phyloP scores from a whole-genome alignment of 2,113 vertebrate species.

The Neotoma lepida region DNA sequence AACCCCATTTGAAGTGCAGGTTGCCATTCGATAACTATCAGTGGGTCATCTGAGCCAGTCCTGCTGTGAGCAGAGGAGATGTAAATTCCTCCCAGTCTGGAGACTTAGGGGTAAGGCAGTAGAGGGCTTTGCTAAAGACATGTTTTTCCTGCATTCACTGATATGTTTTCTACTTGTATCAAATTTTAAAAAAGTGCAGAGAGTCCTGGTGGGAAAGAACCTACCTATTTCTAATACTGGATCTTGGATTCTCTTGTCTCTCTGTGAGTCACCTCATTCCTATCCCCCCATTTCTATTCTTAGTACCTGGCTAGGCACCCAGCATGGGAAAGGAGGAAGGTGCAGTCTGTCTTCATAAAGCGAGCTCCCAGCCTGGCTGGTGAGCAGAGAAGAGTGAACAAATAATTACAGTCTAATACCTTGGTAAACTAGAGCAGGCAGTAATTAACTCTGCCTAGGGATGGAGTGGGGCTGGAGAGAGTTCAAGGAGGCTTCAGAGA shows the following conservation, averaged over 20 bases:
- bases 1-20: constrained; percentile 24
- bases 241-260: background rate
- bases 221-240: background rate
- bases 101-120: background rate
- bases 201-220: background rate
- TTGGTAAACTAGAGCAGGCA: constrained; percentile 43
- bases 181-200: constrained; percentile 13
- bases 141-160: constrained; percentile 16
- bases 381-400: constrained; percentile 48
- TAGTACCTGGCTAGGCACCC: constrained; percentile 9
- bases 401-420: constrained; percentile 33
- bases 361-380: background rate
- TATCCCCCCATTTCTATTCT: constrained; percentile 14
- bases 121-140: background rate
- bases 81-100: background rate
- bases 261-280: background rate
- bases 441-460: constrained; percentile 44
- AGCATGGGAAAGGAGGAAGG: constrained; percentile 13
- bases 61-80: background rate
- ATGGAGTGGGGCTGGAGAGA: constrained; percentile 36
- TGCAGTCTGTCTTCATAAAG: constrained; percentile 46
- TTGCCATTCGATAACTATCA: background rate
- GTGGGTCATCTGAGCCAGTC: constrained; percentile 31
- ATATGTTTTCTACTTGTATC: constrained; percentile 45
- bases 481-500: constrained; percentile 35